Percentiles rank a stretch among this genome's conserved stretches.
Evolutionary conservation across 2,113 vertebrate genomes (phyloP).

Genomic region (Falco punctatus): DNA sequence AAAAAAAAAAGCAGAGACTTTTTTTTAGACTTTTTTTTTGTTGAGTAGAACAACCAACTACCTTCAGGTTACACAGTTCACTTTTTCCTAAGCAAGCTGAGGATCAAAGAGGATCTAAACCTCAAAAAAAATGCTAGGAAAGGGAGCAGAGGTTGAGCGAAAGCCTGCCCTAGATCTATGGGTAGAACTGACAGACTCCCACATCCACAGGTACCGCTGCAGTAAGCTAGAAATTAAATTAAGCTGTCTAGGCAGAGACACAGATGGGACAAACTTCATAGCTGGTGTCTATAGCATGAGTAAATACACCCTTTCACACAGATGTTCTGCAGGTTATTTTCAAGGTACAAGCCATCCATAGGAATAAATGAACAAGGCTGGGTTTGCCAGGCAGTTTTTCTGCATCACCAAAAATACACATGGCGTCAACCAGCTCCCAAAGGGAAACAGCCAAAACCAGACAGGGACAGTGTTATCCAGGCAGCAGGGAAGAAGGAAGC

Average conservation of each 20-base stretch:
- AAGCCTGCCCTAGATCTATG: background rate
- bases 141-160: background rate
- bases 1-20: background rate
- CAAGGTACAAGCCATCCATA: background rate
- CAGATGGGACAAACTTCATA: slow-evolving; percentile 32
- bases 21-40: background rate
- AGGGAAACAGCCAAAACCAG: background rate
- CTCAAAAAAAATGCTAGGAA: background rate
- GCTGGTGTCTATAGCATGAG: background rate
- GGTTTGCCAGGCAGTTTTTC: background rate
- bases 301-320: background rate
- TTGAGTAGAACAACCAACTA: background rate
- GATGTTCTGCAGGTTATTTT: slow-evolving; percentile 19
- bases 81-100: background rate
- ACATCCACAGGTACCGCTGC: background rate
- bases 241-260: slow-evolving; percentile 6
- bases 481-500: background rate
- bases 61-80: background rate
- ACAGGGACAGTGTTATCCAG: background rate
- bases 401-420: background rate
- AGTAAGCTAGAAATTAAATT: slow-evolving; percentile 37
- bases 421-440: background rate
- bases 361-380: background rate
- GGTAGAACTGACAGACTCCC: background rate
- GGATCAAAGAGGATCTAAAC: slow-evolving; percentile 20